These are phyloP conservation scores for Phoxinus phoxinus DNA, from an alignment of 2,113 vertebrate species.

Conservation along the genomic window DNA sequence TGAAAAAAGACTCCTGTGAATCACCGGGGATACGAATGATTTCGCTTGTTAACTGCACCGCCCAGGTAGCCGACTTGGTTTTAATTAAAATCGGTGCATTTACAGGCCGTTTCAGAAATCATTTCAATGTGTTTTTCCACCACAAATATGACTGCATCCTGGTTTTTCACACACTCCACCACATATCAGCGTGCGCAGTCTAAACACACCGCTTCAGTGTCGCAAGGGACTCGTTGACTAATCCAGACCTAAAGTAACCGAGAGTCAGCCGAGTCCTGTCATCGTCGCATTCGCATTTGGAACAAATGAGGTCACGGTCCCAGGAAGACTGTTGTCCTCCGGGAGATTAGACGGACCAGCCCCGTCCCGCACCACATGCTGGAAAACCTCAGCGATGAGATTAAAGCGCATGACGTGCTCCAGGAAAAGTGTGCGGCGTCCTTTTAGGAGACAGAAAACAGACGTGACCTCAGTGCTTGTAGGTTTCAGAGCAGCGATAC, in stretches of 20 bases:
- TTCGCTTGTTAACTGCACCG: slow-evolving; percentile 8
- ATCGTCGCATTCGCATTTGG: background rate
- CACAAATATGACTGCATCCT: background rate
- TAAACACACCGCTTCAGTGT: slow-evolving; percentile 5
- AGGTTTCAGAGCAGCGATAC: background rate
- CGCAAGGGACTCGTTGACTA: slow-evolving; percentile 14
- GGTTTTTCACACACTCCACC: background rate
- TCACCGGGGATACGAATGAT: background rate
- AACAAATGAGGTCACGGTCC: slow-evolving; percentile 38
- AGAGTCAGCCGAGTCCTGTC: background rate
- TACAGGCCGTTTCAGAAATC: background rate
- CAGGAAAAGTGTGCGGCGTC: background rate
- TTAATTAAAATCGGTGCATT: slow-evolving; percentile 20
- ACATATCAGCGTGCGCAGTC: background rate
- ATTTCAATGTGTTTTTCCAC: slow-evolving; percentile 12
- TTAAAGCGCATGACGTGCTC: background rate
- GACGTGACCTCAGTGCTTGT: background rate
- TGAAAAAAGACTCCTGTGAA: slow-evolving; percentile 1
- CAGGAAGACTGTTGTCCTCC: background rate
- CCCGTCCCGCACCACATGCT: background rate
- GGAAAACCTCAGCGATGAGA: slow-evolving; percentile 11
- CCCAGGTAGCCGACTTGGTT: slow-evolving; percentile 30
- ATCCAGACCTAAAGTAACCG: slow-evolving; percentile 8
- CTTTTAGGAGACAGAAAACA: slow-evolving; percentile 1
- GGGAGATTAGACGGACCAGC: background rate